Base-by-base conservation (phyloP, 1,140 invertebrate genomes). In the Aphaenogaster rudis region DNA sequence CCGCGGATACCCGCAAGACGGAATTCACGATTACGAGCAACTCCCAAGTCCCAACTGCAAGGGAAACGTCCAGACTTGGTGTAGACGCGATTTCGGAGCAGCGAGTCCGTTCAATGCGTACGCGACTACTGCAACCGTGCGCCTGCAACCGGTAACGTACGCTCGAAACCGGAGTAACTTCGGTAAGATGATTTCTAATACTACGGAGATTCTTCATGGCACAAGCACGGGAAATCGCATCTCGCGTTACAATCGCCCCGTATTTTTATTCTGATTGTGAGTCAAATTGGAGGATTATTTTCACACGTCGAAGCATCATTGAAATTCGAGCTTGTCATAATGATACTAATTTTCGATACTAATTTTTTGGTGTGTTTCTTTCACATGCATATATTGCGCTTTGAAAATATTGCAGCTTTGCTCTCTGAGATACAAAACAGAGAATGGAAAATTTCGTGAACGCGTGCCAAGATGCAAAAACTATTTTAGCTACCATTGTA, bases 361-460 rank as follows among this genome's bases (percentile, higher is more conserved):
- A 76, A 42, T 77, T 45, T 11, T 17, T 5, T 4, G 3, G 21
- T 1, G 50, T 15, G 7, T 54, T 17, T 8, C 7, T 6, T 5
- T 36, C 28, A 36, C 9, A 28, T 15, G 52, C 11, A 7, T 21
- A 8, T 72, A 52, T 17, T 33, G 3, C 6, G 28, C 3, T 33
- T 36, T 17, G 28, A 33, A 50, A 11, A 50, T 52, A 33, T 72
- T 13, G 45, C 13, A 17, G 11, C 8, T 71, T 33, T 17, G 45
- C 8, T 71, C 15, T 36, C 15, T 21, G 21, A 11, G 50, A 21
- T 54, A 9, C 4, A 72, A 54, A 17, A n/a, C 4, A 3, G 33
- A 74, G 9, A 54, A 39, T 39, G 52, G 5, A 28, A 76, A 76
- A 76, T 76, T 42, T 76, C n/a, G 21, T 15, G 13, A 36, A 63